Base-by-base conservation (phyloP, 2,888 invertebrate genomes). In the Prosapia bicincta region DNA sequence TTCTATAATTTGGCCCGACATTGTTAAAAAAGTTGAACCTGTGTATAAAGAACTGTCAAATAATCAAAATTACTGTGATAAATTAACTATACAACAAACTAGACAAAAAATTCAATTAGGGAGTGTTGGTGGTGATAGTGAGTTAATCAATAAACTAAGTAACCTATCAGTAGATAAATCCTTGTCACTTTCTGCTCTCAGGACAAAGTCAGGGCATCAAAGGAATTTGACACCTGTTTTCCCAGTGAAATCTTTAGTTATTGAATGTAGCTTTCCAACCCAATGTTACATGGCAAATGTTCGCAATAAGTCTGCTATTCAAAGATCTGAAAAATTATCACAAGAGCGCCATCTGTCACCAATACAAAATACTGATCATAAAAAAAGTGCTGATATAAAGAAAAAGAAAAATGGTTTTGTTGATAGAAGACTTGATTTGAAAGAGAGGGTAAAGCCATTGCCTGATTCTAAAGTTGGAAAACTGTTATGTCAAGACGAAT, bases 1-100 rank as follows among this genome's bases (percentile, higher is more conserved):
- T 74, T 71, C 76, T 20, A 65, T 75, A 67, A 76, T 76, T 7
- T 79, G 78, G 72, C 79, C 79, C 23, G 76, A 74, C 15, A 75
- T 78, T 7, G 72, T 75, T 23, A 78, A 77, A 54, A 76, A 75
- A 65, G 69, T 77, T 30, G 76, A 76, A 67, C 76, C 78, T n/a
- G 38, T 79, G 3, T 66, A 74, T 69, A 78, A 78, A 72, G 54
- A 54, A 54, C 54, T 54, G 3, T 38, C 15, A 38, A n/a, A 54
- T 20, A 54, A 54, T 54, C 54, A 20, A 54, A 54, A n/a, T 20
- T 5, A 10, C 54, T 54, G 54, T 54, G 54, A 54, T 54, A 54
- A 54, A 54, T 2, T 54, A 1, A 20, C 5, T 20, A 1, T 9
- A 9, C 20, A 54, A 54, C 54, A n/a, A 20, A 20, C 1, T 3